Evolutionary conservation across 1,140 invertebrate genomes (phyloP), one percentile per base, ranked within the genome.

Genomic region (Scaptomyza pallida): DNA sequence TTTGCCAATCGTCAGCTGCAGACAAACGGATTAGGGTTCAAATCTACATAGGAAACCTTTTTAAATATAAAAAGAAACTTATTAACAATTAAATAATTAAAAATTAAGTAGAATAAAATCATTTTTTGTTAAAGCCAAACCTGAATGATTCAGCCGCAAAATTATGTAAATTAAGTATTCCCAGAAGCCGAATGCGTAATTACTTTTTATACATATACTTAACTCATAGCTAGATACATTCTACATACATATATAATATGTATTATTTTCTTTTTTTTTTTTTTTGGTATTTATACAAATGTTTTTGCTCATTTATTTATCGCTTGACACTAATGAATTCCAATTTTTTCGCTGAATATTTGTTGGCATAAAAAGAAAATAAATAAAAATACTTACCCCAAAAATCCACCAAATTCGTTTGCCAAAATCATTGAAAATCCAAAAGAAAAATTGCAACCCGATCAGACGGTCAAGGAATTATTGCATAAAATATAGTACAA

Each of bases 241-340:
- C 33, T 12, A 37, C 3, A n/a, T n/a, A 37, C 4, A 15, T 56
- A 33, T 50, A 16, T 51, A 37, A n/a, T 12, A 30, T 15, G 10
- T 23, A n/a, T 43, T n/a, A n/a, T n/a, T n/a, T n/a, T n/a, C n/a
- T n/a, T n/a, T n/a, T n/a, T n/a, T n/a, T n/a, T n/a, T n/a, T n/a
- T 55, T 9, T 30, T 30, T 30, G 23, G 60, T 75, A 75, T 79
- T 76, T 83, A 72, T 56, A 79, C 56, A 73, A 73, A 70, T 80
- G 61, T 71, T 73, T n/a, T 68, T 71, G 26, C 26, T 8, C 51
- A 43, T 67, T 80, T 50, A 60, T 72, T 37, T 47, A 54, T 30
- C 17, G 56, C 26, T 57, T 72, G 64, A 67, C 81, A 76, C 52
- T 64, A 74, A 85, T 85, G 68, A 76, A 73, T 67, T 73, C 43